These are phyloP conservation scores for Tyto alba DNA, from an alignment of 2,113 vertebrate species.

Conservation along the genomic window DNA sequence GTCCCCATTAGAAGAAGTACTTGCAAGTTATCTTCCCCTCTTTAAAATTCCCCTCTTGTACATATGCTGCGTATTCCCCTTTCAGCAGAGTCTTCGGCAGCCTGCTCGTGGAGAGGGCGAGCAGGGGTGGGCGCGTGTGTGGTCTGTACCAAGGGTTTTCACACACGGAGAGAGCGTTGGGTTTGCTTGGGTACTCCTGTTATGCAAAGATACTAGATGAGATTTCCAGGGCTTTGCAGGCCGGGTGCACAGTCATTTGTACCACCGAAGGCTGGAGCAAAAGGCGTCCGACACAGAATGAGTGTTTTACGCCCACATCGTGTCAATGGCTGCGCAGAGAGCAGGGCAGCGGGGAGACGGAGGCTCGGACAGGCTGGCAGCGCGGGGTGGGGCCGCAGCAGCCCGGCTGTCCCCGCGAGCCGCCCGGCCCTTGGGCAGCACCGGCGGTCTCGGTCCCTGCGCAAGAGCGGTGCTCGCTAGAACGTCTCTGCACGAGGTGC, in stretches of 20 bases:
- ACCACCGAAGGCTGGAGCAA: background rate
- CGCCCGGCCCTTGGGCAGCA: background rate
- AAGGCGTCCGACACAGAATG: background rate
- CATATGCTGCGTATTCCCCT: background rate
- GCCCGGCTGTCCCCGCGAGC: fast-evolving
- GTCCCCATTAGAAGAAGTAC: background rate
- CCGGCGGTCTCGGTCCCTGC: fast-evolving
- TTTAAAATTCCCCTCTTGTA: background rate
- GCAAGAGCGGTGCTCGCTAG: background rate
- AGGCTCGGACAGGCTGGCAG: background rate
- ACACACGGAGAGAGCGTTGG: fast-evolving
- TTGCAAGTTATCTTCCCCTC: background rate
- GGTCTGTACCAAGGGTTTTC: background rate
- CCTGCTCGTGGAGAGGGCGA: background rate
- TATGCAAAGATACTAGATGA: background rate
- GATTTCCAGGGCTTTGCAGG: background rate
- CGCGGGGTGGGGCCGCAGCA: fast-evolving
- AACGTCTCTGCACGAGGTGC: fast-evolving
- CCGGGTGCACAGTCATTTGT: background rate
- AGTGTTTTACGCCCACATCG: background rate
- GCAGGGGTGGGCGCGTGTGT: background rate
- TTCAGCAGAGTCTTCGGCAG: background rate
- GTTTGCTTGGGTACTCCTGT: background rate
- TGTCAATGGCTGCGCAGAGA: background rate
- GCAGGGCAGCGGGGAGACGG: background rate